phyloP scores from a whole-genome alignment of 2,888 invertebrate genomes.

The Diloba caeruleocephala region DNA sequence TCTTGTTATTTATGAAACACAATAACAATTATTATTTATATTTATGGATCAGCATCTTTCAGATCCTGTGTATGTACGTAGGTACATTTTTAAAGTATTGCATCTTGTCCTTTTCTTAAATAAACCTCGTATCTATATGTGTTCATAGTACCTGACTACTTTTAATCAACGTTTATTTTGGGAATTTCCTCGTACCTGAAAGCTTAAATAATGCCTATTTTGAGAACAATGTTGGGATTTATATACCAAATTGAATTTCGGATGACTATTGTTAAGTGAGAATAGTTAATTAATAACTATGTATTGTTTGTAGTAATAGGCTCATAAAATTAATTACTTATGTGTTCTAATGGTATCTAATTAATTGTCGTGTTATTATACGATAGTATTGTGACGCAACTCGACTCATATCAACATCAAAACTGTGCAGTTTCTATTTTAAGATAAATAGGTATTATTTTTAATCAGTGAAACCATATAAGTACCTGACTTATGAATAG shows the following conservation, averaged over 20 bases:
- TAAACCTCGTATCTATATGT: too few relatives aligned
- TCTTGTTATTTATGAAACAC: too few relatives aligned
- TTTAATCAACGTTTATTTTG: background rate
- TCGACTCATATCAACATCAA: too few relatives aligned
- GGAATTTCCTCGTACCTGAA: slow-evolving; percentile 13
- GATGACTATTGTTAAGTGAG: slow-evolving; percentile 53
- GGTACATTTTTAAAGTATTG: too few relatives aligned
- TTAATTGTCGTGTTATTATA: slow-evolving; percentile 45
- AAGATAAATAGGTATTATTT: too few relatives aligned
- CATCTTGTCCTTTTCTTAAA: too few relatives aligned
- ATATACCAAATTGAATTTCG: slow-evolving; percentile 38
- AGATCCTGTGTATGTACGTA: too few relatives aligned
- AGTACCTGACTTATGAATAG: too few relatives aligned
- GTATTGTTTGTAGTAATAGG: slow-evolving; percentile 55
- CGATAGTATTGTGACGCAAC: slow-evolving; percentile 49
- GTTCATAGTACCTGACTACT: too few relatives aligned
- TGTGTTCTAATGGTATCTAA: slow-evolving; percentile 43
- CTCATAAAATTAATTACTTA: slow-evolving; percentile 50
- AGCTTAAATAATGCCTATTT: slow-evolving; percentile 12
- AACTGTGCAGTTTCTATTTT: slow-evolving; percentile 32
- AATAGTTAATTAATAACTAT: slow-evolving; percentile 54
- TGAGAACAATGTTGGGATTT: slow-evolving; percentile 51
- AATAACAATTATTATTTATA: too few relatives aligned
- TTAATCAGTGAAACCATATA: too few relatives aligned
- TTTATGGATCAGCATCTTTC: too few relatives aligned